Percentiles rank a stretch among this genome's conserved stretches.
Evolutionary conservation across 2,888 invertebrate species (phyloP).

Genomic region (Drosophila paracracens): DNA sequence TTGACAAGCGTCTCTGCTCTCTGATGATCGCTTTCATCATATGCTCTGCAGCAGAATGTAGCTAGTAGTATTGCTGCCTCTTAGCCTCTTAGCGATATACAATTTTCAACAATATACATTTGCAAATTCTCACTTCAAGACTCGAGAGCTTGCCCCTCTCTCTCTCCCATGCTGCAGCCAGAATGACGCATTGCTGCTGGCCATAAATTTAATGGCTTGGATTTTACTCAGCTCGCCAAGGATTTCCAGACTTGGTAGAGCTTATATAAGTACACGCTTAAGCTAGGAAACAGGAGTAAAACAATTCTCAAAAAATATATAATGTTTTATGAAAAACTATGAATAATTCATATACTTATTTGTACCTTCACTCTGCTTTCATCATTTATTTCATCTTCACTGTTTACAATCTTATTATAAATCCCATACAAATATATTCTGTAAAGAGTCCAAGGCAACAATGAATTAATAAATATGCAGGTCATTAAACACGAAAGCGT

Average conservation of each 20-base stretch:
- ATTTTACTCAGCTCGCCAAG: constrained; percentile 20
- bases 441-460: background rate
- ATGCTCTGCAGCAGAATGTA: constrained; percentile 47
- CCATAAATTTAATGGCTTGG: constrained; percentile 67
- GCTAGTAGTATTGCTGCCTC: constrained; percentile 21
- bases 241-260: constrained; percentile 1
- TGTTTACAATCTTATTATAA: no score
- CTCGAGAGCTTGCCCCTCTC: constrained; percentile 13
- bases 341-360: background rate
- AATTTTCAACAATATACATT: constrained; percentile 45
- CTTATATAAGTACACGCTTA: constrained; percentile 11
- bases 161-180: constrained; percentile 15
- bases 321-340: background rate
- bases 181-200: constrained; percentile 58
- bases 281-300: background rate
- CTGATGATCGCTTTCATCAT: constrained; percentile 59
- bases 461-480: background rate
- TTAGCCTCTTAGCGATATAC: constrained; percentile 47
- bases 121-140: background rate
- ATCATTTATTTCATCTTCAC: background rate
- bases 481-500: background rate
- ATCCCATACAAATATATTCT: no score
- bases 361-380: background rate
- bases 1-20: constrained; percentile 59
- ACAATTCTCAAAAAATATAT: background rate